Evolutionary conservation across 1,140 invertebrate species (phyloP).

Genomic region (Achroia grisella): DNA sequence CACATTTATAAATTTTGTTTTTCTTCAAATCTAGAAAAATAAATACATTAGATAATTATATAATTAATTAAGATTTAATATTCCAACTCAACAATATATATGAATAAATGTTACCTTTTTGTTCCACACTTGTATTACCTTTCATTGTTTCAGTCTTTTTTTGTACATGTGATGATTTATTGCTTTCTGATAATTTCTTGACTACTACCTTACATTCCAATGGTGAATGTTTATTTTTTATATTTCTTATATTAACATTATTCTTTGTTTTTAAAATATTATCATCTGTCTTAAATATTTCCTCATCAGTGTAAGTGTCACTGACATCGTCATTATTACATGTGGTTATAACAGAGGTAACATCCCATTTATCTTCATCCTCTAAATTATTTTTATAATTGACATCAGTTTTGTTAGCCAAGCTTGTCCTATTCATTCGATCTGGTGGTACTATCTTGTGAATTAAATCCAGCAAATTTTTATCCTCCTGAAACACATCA

Average conservation of each 20-base stretch:
- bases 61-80: too few species aligned
- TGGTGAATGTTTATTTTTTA: conserved; percentile 9
- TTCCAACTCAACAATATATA: too few species aligned
- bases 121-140: too few species aligned
- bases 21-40: conserved; percentile 27
- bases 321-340: conserved; percentile 39
- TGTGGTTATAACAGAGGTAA: conserved; percentile 40
- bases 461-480: conserved; percentile 54
- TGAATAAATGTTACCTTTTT: conserved; percentile 1
- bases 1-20: conserved; percentile 21
- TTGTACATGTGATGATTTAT: not conserved
- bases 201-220: not conserved
- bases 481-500: conserved; percentile 36
- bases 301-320: conserved; percentile 60
- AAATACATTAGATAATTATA: conserved; percentile 5
- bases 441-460: conserved; percentile 56
- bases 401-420: conserved; percentile 25
- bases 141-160: too few species aligned
- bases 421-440: conserved; percentile 39
- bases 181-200: conserved; percentile 1
- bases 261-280: conserved; percentile 1
- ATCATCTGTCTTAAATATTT: conserved; percentile 37
- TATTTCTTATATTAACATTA: conserved; percentile 11
- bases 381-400: conserved; percentile 20
- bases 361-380: conserved; percentile 45